phyloP scores from a whole-genome alignment of 2,888 invertebrate species.

The Apomyelois bistriatella region DNA sequence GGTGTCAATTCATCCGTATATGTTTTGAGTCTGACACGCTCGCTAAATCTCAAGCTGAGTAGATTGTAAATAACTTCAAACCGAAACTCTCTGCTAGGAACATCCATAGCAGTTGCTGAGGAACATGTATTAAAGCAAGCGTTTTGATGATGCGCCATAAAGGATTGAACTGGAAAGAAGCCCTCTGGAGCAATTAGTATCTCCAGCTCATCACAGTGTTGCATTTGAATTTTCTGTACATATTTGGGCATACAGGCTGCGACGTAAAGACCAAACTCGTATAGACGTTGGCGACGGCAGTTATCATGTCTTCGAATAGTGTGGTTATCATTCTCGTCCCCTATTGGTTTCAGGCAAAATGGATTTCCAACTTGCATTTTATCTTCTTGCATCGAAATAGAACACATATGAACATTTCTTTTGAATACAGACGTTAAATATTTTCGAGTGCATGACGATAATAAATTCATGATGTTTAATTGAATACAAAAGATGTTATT shows the following conservation, averaged over 20 bases:
- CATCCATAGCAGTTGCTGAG: conserved; percentile 58
- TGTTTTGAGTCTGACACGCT: conserved; percentile 52
- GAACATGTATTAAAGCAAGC: conserved; percentile 59
- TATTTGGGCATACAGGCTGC: conserved; percentile 66
- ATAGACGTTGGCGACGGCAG: conserved; percentile 46
- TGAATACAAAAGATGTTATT: too few relatives aligned
- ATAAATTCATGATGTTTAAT: conserved; percentile 18
- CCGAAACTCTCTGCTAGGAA: conserved; percentile 55
- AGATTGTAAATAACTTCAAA: conserved; percentile 65
- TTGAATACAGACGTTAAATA: conserved; percentile 19
- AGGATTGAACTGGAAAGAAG: conserved; percentile 49
- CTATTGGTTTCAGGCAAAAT: conserved; percentile 48
- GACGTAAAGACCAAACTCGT: conserved; percentile 66
- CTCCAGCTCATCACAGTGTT: conserved; percentile 61
- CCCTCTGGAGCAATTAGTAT: conserved; percentile 62
- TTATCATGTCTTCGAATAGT: conserved; percentile 59
- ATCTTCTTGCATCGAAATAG: conserved; percentile 17
- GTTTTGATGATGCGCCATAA: conserved; percentile 58
- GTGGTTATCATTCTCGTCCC: conserved; percentile 32
- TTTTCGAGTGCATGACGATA: conserved; percentile 26
- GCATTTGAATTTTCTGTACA: conserved; percentile 64
- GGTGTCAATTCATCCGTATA: conserved; percentile 70
- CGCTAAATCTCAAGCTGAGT: conserved; percentile 49
- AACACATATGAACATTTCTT: conserved; percentile 23
- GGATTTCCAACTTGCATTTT: conserved; percentile 35